These are phyloP conservation scores for Zapornia atra DNA, from an alignment of 2,113 vertebrate genomes.

Conservation along the genomic window DNA sequence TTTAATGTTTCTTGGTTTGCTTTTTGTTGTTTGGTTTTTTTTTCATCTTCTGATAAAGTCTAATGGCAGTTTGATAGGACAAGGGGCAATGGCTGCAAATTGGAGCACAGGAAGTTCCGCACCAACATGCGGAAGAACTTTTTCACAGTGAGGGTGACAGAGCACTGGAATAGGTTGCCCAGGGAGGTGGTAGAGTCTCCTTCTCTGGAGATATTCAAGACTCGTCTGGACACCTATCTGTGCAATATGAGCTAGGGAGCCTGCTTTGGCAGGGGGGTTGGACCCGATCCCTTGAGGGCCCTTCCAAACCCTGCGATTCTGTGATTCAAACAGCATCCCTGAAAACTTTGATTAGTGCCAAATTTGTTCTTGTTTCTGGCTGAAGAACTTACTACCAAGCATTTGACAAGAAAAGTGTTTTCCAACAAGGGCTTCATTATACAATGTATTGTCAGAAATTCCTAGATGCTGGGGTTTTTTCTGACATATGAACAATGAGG, in stretches of 20 bases:
- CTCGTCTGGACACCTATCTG: too few relatives aligned
- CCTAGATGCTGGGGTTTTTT: neutral
- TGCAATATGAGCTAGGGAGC: too few relatives aligned
- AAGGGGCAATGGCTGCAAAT: too few relatives aligned
- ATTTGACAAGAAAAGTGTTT: constrained; percentile 12
- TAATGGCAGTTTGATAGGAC: neutral
- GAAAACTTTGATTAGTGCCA: neutral
- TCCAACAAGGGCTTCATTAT: neutral
- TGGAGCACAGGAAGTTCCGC: too few relatives aligned
- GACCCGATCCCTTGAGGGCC: too few relatives aligned
- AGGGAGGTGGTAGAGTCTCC: too few relatives aligned
- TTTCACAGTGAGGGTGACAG: too few relatives aligned
- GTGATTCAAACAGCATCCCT: neutral
- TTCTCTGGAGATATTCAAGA: too few relatives aligned
- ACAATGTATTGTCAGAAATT: constrained; percentile 5
- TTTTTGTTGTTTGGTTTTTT: neutral
- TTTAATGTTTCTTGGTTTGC: neutral
- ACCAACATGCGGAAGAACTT: too few relatives aligned
- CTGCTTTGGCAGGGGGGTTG: too few relatives aligned
- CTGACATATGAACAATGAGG: neutral
- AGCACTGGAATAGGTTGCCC: too few relatives aligned
- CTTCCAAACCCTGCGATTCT: too few relatives aligned
- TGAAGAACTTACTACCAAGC: neutral
- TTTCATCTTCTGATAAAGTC: neutral
- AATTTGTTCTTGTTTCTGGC: neutral